Base-by-base conservation (phyloP, 1,140 invertebrate species). In the Belonocnema kinseyi region DNA sequence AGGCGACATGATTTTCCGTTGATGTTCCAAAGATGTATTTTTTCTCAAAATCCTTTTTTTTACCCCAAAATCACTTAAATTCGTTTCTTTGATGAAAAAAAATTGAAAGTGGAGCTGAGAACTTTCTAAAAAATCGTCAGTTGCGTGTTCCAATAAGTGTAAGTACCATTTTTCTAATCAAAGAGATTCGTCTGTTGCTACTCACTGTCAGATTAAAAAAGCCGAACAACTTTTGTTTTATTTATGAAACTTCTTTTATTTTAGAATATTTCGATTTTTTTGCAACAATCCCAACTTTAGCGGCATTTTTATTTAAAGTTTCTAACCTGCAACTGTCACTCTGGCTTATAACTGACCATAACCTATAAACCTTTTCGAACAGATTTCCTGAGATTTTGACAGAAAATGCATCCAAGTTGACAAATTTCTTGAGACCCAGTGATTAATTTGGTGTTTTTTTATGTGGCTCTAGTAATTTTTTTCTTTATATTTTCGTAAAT, bases 1-100 rank as follows among this genome's bases (percentile, higher is more conserved):
- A 56, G 17, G 61, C 16, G 14, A 66, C 61, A 66, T 17, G 11
- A 40, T 6, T 26, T 33, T 13, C 11, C 58, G 58, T 6, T n/a
- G 33, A 66, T 66, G 61, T 66, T 26, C n/a, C 10, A 14, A 66
- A 66, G 50, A 26, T 78, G 77, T 73, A 40, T 78, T 50, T 74
- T 74, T 78, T 58, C 46, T 11, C 54, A 78, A 74, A 74, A 74
- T 74, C 66, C 2, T 7, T 7, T 78, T 78, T 74, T 74, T 66
- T 74, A 71, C 51, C 33, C 14, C 50, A 72, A 46, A 54, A 33
- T 78, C 77, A 78, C 71, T 78, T 58, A 74, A 74, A 78, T 78
- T 54, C 61, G 21, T 56, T 21, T 70, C n/a, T 78, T 78, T 53
- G 3, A 50, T 46, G 73, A 50, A 50, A 72, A 71, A 19, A 77